Evolutionary conservation across 2,797 vertebrate species (phyloP).

Genomic region (Falco peregrinus): DNA sequence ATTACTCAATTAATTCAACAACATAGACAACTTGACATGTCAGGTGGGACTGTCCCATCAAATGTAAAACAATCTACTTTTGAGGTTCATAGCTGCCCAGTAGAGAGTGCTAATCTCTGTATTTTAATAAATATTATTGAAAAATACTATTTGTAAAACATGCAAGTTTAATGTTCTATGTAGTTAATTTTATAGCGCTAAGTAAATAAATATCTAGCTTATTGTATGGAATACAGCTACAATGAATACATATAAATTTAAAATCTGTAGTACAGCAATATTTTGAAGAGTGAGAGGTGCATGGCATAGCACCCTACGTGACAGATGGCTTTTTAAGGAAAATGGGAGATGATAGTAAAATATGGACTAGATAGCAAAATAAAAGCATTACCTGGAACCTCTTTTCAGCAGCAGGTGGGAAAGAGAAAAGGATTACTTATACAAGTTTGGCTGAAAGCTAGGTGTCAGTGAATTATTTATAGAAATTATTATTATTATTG

Average conservation of each 20-base stretch:
- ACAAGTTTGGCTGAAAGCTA: slow-evolving; percentile 42
- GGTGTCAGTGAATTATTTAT: slow-evolving; percentile 10
- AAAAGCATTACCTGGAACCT: slow-evolving; percentile 92
- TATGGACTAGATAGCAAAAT: slow-evolving; percentile 50
- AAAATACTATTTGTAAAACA: neutral
- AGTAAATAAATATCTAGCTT: neutral
- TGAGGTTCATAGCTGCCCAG: neutral
- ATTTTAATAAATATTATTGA: neutral
- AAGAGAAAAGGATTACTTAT: slow-evolving; percentile 74
- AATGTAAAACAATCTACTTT: neutral
- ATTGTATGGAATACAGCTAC: neutral
- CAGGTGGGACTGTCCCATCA: neutral
- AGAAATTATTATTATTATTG: neutral
- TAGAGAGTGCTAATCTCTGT: neutral
- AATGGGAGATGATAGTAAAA: slow-evolving; percentile 43
- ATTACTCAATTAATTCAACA: neutral
- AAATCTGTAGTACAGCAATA: neutral
- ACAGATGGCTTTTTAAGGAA: slow-evolving; percentile 46
- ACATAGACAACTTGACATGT: neutral
- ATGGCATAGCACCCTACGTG: slow-evolving; percentile 19
- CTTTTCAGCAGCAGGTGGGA: slow-evolving; percentile 88
- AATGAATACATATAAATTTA: neutral
- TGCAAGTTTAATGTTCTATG: neutral
- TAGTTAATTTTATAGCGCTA: neutral
- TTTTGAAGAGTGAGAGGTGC: neutral